These are phyloP conservation scores for Anguilla rostrata DNA, from an alignment of 2,113 vertebrate species.

Conservation along the genomic window DNA sequence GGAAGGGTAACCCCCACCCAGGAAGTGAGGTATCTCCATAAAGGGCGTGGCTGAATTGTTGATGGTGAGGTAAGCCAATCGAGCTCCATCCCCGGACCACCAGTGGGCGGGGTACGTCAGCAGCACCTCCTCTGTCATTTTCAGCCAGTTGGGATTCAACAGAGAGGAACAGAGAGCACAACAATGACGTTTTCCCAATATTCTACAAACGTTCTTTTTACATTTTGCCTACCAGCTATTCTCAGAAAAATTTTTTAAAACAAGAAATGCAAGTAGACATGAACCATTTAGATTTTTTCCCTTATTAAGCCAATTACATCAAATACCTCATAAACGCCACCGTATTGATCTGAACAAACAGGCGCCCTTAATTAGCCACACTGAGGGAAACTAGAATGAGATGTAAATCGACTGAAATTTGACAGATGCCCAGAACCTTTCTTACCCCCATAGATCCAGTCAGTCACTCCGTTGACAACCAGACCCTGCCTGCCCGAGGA, in stretches of 20 bases:
- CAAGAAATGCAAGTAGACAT: neutral
- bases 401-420: neutral
- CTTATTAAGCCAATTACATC: neutral
- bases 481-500: slow-evolving; percentile 57
- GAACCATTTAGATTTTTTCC: neutral
- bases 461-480: slow-evolving; percentile 71
- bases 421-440: neutral
- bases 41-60: slow-evolving; percentile 78
- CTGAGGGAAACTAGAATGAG: neutral
- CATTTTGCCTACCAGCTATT: neutral
- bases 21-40: slow-evolving; percentile 78
- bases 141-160: neutral
- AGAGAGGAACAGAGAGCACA: neutral
- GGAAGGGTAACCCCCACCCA: slow-evolving; percentile 73
- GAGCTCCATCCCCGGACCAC: slow-evolving; percentile 76
- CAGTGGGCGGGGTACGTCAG: slow-evolving; percentile 68
- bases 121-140: slow-evolving; percentile 73
- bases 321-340: neutral
- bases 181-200: neutral
- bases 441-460: slow-evolving; percentile 79
- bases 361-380: neutral
- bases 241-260: neutral
- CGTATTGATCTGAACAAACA: neutral
- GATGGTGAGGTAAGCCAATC: slow-evolving; percentile 74
- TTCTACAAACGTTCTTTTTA: neutral